Percentiles rank a stretch among this genome's conserved stretches.
These are phyloP conservation scores for Sebastes flavidus DNA, from an alignment of 2,797 vertebrate species.

Conservation along the genomic window DNA sequence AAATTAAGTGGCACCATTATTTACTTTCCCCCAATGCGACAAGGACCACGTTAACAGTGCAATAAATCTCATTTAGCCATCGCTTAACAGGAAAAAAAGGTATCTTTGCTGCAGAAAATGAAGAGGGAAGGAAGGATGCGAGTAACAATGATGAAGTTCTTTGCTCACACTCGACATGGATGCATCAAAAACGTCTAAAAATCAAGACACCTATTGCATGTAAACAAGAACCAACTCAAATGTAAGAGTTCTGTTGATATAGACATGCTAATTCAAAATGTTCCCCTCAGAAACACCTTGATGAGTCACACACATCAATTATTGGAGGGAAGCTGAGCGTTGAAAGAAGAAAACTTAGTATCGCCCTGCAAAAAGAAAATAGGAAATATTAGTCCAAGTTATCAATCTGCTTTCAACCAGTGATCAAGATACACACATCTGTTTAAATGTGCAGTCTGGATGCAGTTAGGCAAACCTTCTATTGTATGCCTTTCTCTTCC, in stretches of 20 bases:
- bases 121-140: constrained; percentile 2
- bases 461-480: not conserved
- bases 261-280: constrained; percentile 38
- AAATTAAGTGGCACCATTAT: constrained; percentile 21
- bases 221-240: constrained; percentile 60
- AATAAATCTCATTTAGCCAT: not conserved
- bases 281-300: constrained; percentile 32
- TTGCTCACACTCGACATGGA: constrained; percentile 41
- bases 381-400: constrained; percentile 6
- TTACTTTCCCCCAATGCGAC: not conserved
- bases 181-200: constrained; percentile 48
- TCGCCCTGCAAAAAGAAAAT: constrained; percentile 70
- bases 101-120: not conserved
- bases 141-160: constrained; percentile 21
- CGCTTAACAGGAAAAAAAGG: not conserved
- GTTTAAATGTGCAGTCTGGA: not conserved
- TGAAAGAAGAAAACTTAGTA: constrained; percentile 60
- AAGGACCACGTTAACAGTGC: not conserved
- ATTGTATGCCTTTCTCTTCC: constrained; percentile 4
- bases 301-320: constrained; percentile 33
- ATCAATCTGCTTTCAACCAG: no score
- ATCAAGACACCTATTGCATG: constrained; percentile 60
- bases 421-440: not conserved
- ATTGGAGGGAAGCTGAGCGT: constrained; percentile 40
- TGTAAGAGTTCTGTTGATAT: constrained; percentile 30